Evolutionary conservation across 2,113 vertebrate species (phyloP), one percentile per base, ranked within the genome.

Genomic region (Cyanoramphus novaezelandiae): DNA sequence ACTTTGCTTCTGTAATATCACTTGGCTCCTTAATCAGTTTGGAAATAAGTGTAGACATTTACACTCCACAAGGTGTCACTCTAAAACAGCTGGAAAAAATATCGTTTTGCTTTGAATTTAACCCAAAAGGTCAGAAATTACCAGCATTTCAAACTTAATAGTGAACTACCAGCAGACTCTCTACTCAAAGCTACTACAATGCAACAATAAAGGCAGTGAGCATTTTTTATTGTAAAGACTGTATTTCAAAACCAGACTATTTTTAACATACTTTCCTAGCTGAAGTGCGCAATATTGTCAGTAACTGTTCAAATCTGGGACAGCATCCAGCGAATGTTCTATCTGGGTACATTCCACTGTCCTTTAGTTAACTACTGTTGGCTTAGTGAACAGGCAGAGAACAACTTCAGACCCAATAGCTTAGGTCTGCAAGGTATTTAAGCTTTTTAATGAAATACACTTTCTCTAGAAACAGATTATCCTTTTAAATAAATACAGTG

Each of bases 51-150:
- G n/a, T 18, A 81, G 27, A 75, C 27, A 57, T 50, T 52, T 37
- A 41, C 27, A 81, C 11, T 86, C 96, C 96, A 96, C 93, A 55
- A 94, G 96, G 83, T 96, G 95, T 95, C 96, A 79, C 92, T 78
- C 57, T 94, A 78, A 49, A 92, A 88, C 92, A 91, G 77, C n/a
- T 65, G 52, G n/a, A 25, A 11, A 69, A 71, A 78, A 59, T 6
- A 28, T 39, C 16, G n/a, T 64, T 39, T 55, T 19, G 5, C 68
- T 91, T 41, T 7, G 1, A 72, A n/a, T 39, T 50, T 83, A 17
- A 67, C 12, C 23, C 20, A 28, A 62, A 82, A 28, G 23, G 41
- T 70, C 82, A 80, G 57, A 69, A 90, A 65, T 33, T 0, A 53
- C 5, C 13, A 31, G 17, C 35, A 13, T 13, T 77, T 83, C 27